A percentile compares a stretch with the other conserved stretches of the same genome.
Conservation (phyloP, 2,797 vertebrate genomes). For the Xiphorhynchus erythropygius region DNA sequence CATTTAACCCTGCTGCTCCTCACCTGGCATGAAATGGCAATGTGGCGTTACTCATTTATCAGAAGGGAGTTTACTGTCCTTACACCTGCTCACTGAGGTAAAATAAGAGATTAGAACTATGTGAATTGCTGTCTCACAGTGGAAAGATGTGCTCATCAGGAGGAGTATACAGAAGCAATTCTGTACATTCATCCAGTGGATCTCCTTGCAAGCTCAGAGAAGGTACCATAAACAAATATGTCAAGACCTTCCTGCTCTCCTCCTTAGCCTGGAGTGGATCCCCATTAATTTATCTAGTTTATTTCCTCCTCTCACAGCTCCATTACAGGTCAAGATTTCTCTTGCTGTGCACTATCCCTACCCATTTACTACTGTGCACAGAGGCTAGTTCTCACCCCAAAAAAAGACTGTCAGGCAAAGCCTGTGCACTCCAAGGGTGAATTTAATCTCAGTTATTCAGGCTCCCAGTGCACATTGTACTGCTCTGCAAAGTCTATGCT, state of each 20-base stretch:
- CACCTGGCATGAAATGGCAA: neutral
- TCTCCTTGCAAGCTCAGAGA: neutral
- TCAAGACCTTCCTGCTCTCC: neutral
- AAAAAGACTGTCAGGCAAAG: neutral
- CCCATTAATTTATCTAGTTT: neutral
- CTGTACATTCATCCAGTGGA: neutral
- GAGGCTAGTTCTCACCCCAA: neutral
- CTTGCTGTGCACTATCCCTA: neutral
- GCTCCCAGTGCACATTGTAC: neutral
- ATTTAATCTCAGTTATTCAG: neutral
- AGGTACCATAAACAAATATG: accelerated
- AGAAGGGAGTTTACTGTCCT: neutral
- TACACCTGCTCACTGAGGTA: neutral
- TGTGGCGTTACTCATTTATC: neutral
- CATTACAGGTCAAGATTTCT: neutral
- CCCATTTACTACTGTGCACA: neutral
- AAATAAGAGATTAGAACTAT: neutral
- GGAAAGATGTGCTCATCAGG: neutral
- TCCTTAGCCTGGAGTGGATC: neutral
- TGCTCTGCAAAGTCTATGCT: neutral
- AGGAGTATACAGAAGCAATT: neutral
- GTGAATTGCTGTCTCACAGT: neutral
- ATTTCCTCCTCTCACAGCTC: neutral
- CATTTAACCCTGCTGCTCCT: neutral
- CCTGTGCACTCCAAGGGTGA: neutral